Evolutionary conservation across 2,113 vertebrate genomes (phyloP).

Genomic region (Malurus melanocephalus): DNA sequence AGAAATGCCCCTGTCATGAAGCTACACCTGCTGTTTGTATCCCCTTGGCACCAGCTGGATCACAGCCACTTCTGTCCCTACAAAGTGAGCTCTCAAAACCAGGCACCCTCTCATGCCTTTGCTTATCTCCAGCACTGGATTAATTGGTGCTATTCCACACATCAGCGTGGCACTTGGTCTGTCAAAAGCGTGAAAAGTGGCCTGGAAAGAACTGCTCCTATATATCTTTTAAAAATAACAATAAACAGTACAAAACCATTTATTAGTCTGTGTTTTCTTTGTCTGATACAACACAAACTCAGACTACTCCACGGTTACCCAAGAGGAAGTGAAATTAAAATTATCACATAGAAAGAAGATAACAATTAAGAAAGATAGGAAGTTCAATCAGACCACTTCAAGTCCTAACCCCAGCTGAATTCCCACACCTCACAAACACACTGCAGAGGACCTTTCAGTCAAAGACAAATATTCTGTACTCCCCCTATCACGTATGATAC

Average conservation of each 20-base stretch:
- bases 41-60: not conserved
- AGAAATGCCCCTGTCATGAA: slow-evolving; percentile 33
- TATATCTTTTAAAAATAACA: not conserved
- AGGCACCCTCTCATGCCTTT: not conserved
- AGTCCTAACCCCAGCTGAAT: not conserved
- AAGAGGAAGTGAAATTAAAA: not conserved
- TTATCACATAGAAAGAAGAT: not conserved
- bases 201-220: not conserved
- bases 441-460: not conserved
- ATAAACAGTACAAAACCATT: accelerated
- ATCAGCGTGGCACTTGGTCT: not conserved
- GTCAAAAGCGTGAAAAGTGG: not conserved
- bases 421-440: not conserved
- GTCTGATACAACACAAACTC: not conserved
- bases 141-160: not conserved
- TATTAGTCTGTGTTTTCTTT: not conserved
- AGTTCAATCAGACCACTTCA: not conserved
- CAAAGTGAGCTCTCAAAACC: not conserved
- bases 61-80: not conserved
- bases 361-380: not conserved
- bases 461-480: not conserved
- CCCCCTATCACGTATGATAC: not conserved
- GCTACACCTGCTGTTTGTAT: not conserved
- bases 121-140: not conserved
- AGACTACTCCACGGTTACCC: not conserved